Evolutionary conservation across 2,797 vertebrate genomes (phyloP).

Genomic region (Pterois miles): DNA sequence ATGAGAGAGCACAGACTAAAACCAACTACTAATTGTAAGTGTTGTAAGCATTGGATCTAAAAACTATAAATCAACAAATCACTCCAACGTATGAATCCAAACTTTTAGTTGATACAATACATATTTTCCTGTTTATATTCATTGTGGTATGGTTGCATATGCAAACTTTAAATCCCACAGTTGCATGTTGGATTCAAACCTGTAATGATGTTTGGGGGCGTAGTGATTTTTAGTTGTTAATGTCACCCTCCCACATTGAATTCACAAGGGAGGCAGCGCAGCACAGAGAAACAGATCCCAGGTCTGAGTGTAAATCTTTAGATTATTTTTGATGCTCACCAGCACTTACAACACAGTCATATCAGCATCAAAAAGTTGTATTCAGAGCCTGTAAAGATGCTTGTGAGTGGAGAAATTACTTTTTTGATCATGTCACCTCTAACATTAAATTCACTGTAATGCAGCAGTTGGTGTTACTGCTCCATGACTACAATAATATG

Average conservation of each 20-base stretch:
- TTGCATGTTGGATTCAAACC: neutral
- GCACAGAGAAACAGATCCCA: neutral
- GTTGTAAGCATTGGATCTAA: too few species aligned
- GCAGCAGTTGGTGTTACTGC: neutral
- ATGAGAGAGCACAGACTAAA: too few species aligned
- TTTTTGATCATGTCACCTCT: neutral
- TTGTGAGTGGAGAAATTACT: neutral
- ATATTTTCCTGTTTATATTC: neutral
- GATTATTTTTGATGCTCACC: neutral
- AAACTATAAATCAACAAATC: neutral
- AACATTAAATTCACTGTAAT: neutral
- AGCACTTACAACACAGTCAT: neutral
- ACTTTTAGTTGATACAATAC: neutral
- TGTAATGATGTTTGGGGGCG: neutral
- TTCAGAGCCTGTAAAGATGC: neutral
- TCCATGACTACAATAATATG: neutral
- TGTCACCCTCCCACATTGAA: conserved; percentile 52
- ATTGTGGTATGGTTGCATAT: neutral
- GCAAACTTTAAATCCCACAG: neutral
- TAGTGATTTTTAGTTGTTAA: conserved; percentile 28
- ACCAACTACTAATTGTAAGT: too few species aligned
- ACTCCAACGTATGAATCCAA: neutral
- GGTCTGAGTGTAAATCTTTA: neutral
- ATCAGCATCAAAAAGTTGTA: neutral
- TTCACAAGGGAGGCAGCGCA: conserved; percentile 19